Conservation (phyloP, 1,140 invertebrate species). For the Drepana arcuata region DNA sequence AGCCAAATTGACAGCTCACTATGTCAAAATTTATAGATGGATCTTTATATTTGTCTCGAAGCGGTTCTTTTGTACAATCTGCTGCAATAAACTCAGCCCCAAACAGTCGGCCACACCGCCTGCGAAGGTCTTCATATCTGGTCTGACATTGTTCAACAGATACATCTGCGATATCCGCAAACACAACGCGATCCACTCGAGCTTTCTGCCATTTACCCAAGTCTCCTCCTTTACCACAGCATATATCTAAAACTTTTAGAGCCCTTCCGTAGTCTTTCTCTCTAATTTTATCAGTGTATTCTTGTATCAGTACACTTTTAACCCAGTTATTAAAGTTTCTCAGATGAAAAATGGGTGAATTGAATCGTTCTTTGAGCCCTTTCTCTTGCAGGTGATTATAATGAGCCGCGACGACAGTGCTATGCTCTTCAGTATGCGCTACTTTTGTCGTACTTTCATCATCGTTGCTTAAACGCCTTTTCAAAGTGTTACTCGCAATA, state of each 20-base stretch:
- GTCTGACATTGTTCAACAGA: constrained; percentile 90
- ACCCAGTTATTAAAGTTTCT: constrained; percentile 99
- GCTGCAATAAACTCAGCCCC: constrained; percentile 93
- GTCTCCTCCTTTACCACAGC: constrained; percentile 97
- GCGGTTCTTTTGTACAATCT: constrained; percentile 90
- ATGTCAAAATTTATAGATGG: constrained; percentile 87
- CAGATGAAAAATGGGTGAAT: constrained; percentile 93
- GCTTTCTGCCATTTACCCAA: constrained; percentile 95
- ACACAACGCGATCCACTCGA: constrained; percentile 88
- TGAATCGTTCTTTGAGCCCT: constrained; percentile 82
- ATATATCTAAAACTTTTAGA: constrained; percentile 81
- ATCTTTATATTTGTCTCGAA: constrained; percentile 82
- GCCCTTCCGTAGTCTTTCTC: constrained; percentile 73
- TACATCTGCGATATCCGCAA: constrained; percentile 94
- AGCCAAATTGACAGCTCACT: constrained; percentile 97
- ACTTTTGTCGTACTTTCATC: constrained; percentile 6
- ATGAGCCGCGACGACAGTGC: constrained; percentile 83
- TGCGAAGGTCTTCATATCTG: constrained; percentile 77
- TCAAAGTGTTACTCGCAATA: too few relatives aligned
- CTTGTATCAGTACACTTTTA: constrained; percentile 92
- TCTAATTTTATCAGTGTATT: constrained; percentile 78
- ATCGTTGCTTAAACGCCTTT: not conserved
- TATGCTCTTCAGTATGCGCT: constrained; percentile 41
- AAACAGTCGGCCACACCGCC: constrained; percentile 73
- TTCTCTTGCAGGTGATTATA: constrained; percentile 90